A percentile compares a stretch with the other conserved stretches of the same genome.
Evolutionary conservation across 2,113 vertebrate genomes (phyloP).

Genomic region (Benitochromis conjunctus): DNA sequence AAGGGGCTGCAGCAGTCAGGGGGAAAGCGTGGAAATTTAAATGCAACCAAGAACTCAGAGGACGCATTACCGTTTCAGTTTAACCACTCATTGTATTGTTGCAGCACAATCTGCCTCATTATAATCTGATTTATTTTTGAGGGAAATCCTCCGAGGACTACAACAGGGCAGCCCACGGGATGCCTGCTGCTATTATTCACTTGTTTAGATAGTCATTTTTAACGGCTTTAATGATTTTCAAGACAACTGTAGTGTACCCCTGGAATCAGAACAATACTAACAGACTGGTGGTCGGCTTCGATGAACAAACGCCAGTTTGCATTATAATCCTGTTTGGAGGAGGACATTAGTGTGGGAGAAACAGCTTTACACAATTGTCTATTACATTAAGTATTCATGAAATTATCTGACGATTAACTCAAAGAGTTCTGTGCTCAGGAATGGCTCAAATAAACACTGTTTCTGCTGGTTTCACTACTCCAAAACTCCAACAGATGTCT

Average conservation of each 20-base stretch:
- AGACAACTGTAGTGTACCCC: constrained; percentile 4
- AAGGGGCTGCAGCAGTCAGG: neutral
- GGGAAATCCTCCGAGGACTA: constrained; percentile 5
- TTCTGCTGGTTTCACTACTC: neutral
- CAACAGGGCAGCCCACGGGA: constrained; percentile 3
- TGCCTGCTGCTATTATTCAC: constrained; percentile 20
- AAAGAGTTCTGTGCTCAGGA: neutral
- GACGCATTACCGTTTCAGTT: neutral
- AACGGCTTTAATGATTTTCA: constrained; percentile 20
- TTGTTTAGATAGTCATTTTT: neutral
- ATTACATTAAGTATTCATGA: neutral
- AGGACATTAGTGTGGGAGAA: neutral
- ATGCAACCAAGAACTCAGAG: neutral
- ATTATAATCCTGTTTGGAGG: neutral
- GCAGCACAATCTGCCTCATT: constrained; percentile 10
- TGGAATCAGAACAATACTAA: neutral
- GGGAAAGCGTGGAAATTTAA: neutral
- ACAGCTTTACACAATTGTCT: neutral
- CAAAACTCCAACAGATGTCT: neutral
- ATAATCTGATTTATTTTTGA: constrained; percentile 32
- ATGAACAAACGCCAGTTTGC: neutral
- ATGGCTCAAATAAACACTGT: neutral
- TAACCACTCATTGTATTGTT: neutral
- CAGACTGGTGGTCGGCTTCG: neutral
- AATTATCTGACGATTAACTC: neutral